A percentile compares a stretch with the other conserved stretches of the same genome.
Conservation (phyloP, 2,113 vertebrate species). For the Sturnira hondurensis region DNA sequence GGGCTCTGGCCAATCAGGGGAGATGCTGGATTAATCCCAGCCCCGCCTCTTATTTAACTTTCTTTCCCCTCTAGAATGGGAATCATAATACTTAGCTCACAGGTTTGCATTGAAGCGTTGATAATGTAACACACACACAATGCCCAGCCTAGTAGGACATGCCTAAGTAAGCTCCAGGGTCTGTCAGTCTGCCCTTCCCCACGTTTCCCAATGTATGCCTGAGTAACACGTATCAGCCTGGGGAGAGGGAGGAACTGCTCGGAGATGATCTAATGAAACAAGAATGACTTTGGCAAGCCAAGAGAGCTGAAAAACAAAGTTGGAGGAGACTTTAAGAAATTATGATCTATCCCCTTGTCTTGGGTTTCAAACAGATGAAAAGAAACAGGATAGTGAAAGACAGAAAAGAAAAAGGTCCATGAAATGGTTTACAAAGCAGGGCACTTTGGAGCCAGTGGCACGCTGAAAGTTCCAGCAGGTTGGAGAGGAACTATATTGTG, state of each 20-base stretch:
- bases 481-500: neutral
- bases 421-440: neutral
- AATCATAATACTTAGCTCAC: neutral
- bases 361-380: neutral
- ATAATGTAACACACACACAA: neutral
- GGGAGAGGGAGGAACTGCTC: neutral
- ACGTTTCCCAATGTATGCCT: neutral
- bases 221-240: neutral
- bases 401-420: neutral
- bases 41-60: neutral
- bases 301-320: neutral
- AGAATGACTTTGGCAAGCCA: neutral
- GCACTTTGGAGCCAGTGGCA: neutral
- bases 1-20: neutral
- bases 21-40: neutral
- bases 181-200: neutral
- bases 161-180: neutral
- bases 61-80: neutral
- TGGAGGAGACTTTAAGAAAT: slow-evolving; percentile 22
- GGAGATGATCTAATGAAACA: neutral
- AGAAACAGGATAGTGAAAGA: neutral
- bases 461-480: too few relatives aligned
- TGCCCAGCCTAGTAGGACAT: neutral
- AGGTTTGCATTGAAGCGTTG: neutral
- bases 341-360: neutral